Evolutionary conservation across 2,113 vertebrate species (phyloP), one percentile per base, ranked within the genome.

Genomic region (Phylloscopus trochilus): DNA sequence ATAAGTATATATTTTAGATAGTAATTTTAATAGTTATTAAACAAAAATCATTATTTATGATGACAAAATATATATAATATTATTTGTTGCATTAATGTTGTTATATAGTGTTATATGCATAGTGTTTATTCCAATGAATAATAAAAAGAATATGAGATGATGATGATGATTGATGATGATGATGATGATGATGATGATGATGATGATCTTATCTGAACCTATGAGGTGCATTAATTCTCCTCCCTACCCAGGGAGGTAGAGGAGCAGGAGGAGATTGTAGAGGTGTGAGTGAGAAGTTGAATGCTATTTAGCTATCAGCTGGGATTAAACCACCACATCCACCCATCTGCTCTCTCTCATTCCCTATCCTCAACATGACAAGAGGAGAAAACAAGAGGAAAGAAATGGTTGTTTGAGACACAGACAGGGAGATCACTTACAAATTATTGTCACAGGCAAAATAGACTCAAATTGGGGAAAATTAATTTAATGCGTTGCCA

Each of bases 231-330:
- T 10, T 44, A 89, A 20, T 59, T 59, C 31, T 58, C 22, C 31
- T 43, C 27, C 17, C 8, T 56, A 14, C 12, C 15, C 0, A 0
- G 10, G 27, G 10, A 58, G 37, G 22, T 35, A 18, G 68, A 58
- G 10, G 33, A 33, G 27, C 20, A 7, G 13, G 19, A 66, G 7
- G 12, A 56, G 44, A 66, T 39, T 46, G 37, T 58, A 33, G 31
- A 9, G 14, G 21, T 64, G 26, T 63, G 33, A 81, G 33, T 22
- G 33, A 52, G 44, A 31, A 39, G 3, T 10, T 73, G 60, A 33
- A 59, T 21, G 10, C 9, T 46, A 26, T 35, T 37, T 44, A 74
- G 22, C 27, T 66, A 22, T 44, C 31, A 24, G 9, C 9, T 53
- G 33, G 68, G 35, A 51, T 74, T 81, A 52, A 46, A 74, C 13